Conservation (phyloP, 2,113 vertebrate genomes). For the Pimephales promelas region DNA sequence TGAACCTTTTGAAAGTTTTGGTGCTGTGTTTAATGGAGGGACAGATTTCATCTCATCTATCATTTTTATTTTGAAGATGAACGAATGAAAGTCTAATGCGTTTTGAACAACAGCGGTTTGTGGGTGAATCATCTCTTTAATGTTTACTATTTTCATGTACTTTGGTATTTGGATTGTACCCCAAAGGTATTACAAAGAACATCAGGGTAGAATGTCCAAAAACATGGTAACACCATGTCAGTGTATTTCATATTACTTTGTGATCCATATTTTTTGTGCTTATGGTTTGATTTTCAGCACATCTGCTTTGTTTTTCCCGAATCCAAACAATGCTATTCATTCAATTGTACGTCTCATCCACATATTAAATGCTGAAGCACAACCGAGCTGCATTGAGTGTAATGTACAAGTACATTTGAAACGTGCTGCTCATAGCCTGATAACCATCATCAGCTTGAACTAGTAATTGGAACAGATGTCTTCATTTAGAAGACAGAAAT, state of each 20-base stretch:
- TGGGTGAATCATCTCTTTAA: background rate
- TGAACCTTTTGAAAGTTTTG: background rate
- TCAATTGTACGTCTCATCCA: background rate
- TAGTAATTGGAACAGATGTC: slow-evolving; percentile 11
- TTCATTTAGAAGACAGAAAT: slow-evolving; percentile 8
- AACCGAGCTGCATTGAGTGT: too few relatives aligned
- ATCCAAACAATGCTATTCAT: background rate
- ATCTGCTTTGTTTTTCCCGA: background rate
- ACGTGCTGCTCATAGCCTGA: background rate
- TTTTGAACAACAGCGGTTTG: background rate
- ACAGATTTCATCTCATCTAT: background rate
- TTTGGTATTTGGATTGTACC: background rate
- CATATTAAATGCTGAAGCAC: background rate
- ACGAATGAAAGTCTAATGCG: background rate
- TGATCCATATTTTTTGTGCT: background rate
- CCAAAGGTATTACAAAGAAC: background rate
- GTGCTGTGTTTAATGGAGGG: background rate
- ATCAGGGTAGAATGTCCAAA: background rate
- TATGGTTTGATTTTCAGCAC: background rate
- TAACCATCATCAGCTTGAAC: background rate
- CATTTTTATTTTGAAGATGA: background rate
- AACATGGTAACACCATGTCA: background rate
- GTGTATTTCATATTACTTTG: background rate
- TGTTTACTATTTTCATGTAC: background rate
- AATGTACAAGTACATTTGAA: background rate